phyloP scores from a whole-genome alignment of 2,888 invertebrate species.

The Corbicula japonica region DNA sequence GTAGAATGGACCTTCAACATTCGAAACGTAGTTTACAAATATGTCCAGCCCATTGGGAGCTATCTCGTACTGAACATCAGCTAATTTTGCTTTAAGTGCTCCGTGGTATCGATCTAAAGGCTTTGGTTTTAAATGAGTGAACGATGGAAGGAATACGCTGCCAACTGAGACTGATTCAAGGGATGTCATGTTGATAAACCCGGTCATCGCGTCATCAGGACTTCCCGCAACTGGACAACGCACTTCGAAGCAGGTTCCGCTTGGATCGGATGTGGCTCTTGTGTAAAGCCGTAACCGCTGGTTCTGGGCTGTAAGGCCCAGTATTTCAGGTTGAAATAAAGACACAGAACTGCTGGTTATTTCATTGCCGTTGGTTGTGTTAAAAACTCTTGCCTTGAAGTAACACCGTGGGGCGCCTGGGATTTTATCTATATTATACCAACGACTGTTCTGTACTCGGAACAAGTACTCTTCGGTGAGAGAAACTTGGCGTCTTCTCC shows the following conservation, averaged over 20 bases:
- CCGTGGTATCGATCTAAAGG: neutral
- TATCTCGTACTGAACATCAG: neutral
- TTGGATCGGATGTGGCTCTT: conserved; percentile 1
- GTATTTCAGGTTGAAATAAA: conserved; percentile 16
- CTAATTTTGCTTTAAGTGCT: neutral
- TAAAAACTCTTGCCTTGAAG: conserved; percentile 34
- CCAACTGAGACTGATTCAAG: conserved; percentile 27
- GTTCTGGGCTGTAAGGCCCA: conserved; percentile 14
- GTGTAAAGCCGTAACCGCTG: conserved; percentile 23
- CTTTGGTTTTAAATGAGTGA: conserved; percentile 12
- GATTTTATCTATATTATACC: conserved; percentile 37
- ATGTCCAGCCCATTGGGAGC: conserved; percentile 1
- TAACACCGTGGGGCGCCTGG: conserved; percentile 17
- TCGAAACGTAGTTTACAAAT: neutral
- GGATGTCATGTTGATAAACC: conserved; percentile 36
- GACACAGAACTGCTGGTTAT: conserved; percentile 1
- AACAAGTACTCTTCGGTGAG: neutral
- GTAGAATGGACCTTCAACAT: neutral
- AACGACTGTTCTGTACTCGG: conserved; percentile 6
- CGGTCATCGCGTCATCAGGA: neutral
- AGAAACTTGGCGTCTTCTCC: conserved; percentile 5
- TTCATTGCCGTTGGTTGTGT: conserved; percentile 12
- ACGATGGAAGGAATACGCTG: conserved; percentile 11
- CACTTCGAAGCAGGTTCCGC: conserved; percentile 34
- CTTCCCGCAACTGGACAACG: conserved; percentile 24